phyloP scores from a whole-genome alignment of 2,113 vertebrate species.

The Halcyon malimbica region DNA sequence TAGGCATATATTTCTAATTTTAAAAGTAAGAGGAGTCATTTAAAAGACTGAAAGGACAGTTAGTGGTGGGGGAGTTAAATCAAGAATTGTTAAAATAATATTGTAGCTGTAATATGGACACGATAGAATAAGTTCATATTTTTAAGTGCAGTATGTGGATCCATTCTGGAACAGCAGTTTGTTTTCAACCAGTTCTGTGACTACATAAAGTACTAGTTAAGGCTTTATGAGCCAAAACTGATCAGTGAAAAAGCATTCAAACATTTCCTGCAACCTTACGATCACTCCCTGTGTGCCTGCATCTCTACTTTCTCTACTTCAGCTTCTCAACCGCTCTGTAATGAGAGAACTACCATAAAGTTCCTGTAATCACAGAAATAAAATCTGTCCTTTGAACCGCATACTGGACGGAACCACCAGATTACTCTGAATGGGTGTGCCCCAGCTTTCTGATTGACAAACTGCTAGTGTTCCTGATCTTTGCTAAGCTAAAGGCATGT shows the following conservation, averaged over 20 bases:
- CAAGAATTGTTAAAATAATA: background rate
- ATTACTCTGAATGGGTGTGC: background rate
- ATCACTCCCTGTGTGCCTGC: background rate
- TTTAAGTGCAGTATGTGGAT: background rate
- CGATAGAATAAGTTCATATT: background rate
- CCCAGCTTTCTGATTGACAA: background rate
- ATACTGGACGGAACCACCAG: background rate
- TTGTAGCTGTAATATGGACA: background rate
- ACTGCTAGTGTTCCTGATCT: background rate
- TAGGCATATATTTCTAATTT: background rate
- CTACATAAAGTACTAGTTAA: background rate
- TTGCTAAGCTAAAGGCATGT: background rate
- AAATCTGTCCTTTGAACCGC: constrained; percentile 6
- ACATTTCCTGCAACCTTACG: background rate
- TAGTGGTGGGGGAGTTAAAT: background rate
- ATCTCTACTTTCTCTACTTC: background rate
- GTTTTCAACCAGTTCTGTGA: background rate
- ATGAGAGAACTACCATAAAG: background rate
- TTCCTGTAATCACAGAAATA: background rate
- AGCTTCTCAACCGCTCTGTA: background rate
- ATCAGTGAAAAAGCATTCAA: background rate
- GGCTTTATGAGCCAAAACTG: background rate
- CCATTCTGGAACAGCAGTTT: background rate
- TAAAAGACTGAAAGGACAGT: background rate
- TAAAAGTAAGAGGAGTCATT: background rate